Base-by-base conservation (phyloP, 2,113 vertebrate species). In the Chaetorhynchus papuensis region DNA sequence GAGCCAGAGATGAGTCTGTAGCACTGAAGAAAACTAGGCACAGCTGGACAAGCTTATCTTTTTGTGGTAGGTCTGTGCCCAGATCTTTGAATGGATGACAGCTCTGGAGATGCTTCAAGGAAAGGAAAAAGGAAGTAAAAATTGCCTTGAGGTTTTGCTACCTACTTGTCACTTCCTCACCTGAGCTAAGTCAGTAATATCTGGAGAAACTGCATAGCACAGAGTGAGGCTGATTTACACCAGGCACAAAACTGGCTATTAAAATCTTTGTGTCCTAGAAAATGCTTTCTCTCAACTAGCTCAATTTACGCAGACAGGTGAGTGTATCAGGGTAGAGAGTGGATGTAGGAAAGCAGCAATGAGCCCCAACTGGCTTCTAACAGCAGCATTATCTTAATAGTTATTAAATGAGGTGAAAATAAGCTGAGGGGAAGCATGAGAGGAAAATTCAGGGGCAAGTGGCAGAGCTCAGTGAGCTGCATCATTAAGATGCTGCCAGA, bases 321-420 rank as follows among this genome's bases (percentile, higher is more conserved):
- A 91, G 53, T 65, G 45, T 65, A 83, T 71, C 61, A 82, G 74
- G 49, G 81, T 64, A 87, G 53, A 78, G 37, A 87, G n/a, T 2
- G 16, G 44, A 72, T 42, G 60, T 15, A 83, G 61, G 27, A 92
- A 79, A 87, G 74, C 50, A 83, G 81, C 81, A 93, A 81, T 79
- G 77, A 92, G 57, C 70, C 94, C 81, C 89, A 65, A 12, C 81
- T 94, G 87, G 83, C 53, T 95, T 92, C 87, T 96, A 96, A 96
- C 47, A 79, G 85, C 26, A 75, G 53, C 54, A 84, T 96, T 94
- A 93, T 94, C 84, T 87, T 96, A 95, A 97, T 84, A 94, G 84
- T 82, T 91, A 91, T 87, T 87, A 88, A 93, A 95, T 82, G 91
- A 96, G 53, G 45, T 89, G 87, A 87, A 95, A 96, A 96, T 93